Evolutionary conservation across 2,888 invertebrate species (phyloP), one percentile per base, ranked within the genome.

Genomic region (Serrognathus titanus): DNA sequence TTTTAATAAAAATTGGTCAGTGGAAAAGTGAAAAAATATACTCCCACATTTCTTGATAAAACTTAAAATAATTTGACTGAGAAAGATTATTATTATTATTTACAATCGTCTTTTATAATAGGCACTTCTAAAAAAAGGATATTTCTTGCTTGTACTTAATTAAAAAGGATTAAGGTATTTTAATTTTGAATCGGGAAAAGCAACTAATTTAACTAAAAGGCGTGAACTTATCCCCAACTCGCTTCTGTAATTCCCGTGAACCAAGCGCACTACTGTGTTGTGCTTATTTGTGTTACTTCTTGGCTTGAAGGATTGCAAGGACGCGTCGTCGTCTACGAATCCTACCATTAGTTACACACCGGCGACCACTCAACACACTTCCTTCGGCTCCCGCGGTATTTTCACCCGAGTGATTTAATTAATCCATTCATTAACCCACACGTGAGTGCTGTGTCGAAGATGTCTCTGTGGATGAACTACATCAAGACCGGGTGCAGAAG

Each of bases 381-480:
- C 43, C 9, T 13, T 31, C 24, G 24, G 1, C 24, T 5, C 24
- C 1, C 24, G 24, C 24, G 24, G 24, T 31, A 31, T 7, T 6
- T 31, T 31, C 24, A 6, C 7, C 24, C 24, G 6, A 31, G 24
- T 31, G 24, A 31, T 31, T 31, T 7, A 4, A 31, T 6, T 45
- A 45, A 45, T 24, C 6, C 6, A 45, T 45, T 45, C 10, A 16
- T 4, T 10, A 12, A 9, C 12, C 3, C n/a, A n/a, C 41, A 41
- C 16, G 12, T 41, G n/a, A 13, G 43, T 43, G 11, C 13, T 4
- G 10, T 9, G 20, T 45, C 13, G 48, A 60, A 49, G 37, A 80
- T 80, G 79, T 79, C 80, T 8, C 67, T 80, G 31, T 81, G 80
- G 80, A 82, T 76, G 79, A 83, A 78, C 72, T 80, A 76, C 69